phyloP scores from a whole-genome alignment of 2,797 vertebrate species.

The Catostomus latipinnis region DNA sequence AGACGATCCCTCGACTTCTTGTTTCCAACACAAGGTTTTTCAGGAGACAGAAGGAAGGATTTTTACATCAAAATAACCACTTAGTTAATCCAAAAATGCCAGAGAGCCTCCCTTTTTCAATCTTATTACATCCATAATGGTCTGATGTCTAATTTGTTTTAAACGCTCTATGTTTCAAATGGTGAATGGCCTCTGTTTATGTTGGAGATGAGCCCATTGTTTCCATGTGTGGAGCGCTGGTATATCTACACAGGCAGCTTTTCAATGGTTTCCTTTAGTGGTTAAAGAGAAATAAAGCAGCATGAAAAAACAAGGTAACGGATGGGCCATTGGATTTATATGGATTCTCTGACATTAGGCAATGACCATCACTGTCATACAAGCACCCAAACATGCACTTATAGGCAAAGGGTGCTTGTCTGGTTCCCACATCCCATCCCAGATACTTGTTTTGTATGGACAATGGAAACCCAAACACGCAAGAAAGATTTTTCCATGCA shows the following conservation, averaged over 20 bases:
- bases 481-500: slow-evolving; percentile 81
- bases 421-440: slow-evolving; percentile 79
- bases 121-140: slow-evolving; percentile 23
- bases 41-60: slow-evolving; percentile 31
- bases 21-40: slow-evolving; percentile 41
- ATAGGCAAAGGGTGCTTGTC: slow-evolving; percentile 59
- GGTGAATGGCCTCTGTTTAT: slow-evolving; percentile 75
- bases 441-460: slow-evolving; percentile 75
- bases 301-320: slow-evolving; percentile 56
- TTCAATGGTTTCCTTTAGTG: slow-evolving; percentile 73
- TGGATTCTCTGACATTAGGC: slow-evolving; percentile 77
- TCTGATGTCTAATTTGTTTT: slow-evolving; percentile 56
- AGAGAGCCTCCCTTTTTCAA: slow-evolving; percentile 5
- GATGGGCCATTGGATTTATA: slow-evolving; percentile 70
- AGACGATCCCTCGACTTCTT: slow-evolving; percentile 16
- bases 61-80: slow-evolving; percentile 55
- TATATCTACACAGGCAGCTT: slow-evolving; percentile 75
- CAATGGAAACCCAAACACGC: slow-evolving; percentile 84
- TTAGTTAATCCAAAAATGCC: slow-evolving; percentile 36
- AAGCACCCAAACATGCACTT: slow-evolving; percentile 82
- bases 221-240: slow-evolving; percentile 64
- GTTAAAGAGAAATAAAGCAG: slow-evolving; percentile 67
- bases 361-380: slow-evolving; percentile 75
- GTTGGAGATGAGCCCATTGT: slow-evolving; percentile 71
- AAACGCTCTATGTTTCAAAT: slow-evolving; percentile 54